Evolutionary conservation across 2,113 vertebrate genomes (phyloP).

Genomic region (Prolemur simus): DNA sequence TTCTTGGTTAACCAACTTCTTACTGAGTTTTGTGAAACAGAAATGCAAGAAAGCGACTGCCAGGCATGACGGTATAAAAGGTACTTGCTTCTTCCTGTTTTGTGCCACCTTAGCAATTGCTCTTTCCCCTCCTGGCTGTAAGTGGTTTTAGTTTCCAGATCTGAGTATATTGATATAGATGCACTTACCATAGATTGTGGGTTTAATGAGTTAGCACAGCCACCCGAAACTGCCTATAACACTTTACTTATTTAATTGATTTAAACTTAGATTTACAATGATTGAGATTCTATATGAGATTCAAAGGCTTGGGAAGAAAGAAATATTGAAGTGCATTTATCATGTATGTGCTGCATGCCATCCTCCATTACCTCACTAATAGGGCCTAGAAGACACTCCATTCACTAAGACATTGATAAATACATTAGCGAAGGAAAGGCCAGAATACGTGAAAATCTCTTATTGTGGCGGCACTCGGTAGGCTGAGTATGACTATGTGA

Average conservation of each 20-base stretch:
- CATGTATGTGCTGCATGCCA: conserved; percentile 1
- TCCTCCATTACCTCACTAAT: conserved; percentile 23
- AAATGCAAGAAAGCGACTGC: background rate
- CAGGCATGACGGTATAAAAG: background rate
- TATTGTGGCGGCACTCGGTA: fast-evolving
- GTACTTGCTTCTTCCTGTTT: background rate
- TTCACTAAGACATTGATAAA: conserved; percentile 47
- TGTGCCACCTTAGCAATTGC: background rate
- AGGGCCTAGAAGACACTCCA: conserved; percentile 18
- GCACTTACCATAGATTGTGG: background rate
- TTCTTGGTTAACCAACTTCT: background rate
- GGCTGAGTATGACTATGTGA: background rate
- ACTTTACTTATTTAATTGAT: conserved; percentile 3
- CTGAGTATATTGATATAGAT: background rate
- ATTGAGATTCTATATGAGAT: background rate
- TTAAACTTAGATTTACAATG: background rate
- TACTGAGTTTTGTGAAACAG: background rate
- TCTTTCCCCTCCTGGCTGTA: background rate
- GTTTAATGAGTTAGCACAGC: background rate
- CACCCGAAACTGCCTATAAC: background rate
- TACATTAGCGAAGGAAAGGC: background rate
- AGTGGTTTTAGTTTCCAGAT: background rate
- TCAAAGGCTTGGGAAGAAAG: background rate
- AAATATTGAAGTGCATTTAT: conserved; percentile 39
- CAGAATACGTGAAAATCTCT: background rate